Percentiles rank a stretch among this genome's conserved stretches.
These are phyloP conservation scores for Panopea generosa DNA, from an alignment of 2,888 invertebrate genomes.

Conservation along the genomic window DNA sequence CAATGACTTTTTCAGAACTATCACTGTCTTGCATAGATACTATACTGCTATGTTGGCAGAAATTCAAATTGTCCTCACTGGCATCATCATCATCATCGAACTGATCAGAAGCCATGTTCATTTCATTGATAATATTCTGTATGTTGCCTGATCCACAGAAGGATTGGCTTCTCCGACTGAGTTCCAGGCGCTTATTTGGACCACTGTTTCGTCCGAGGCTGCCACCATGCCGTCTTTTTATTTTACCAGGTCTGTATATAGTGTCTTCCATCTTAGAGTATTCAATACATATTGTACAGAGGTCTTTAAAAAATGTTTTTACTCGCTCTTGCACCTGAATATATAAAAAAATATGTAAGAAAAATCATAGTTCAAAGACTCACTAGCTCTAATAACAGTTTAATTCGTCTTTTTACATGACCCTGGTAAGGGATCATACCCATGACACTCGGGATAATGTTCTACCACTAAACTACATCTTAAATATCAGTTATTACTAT, in stretches of 20 bases:
- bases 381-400: too few relatives aligned
- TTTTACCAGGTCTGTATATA: slow-evolving; percentile 68
- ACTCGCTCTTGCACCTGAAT: slow-evolving; percentile 75
- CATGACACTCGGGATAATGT: too few relatives aligned
- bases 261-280: slow-evolving; percentile 48
- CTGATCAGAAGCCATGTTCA: slow-evolving; percentile 43
- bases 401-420: too few relatives aligned
- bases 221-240: slow-evolving; percentile 68
- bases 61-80: slow-evolving; percentile 31
- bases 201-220: slow-evolving; percentile 64
- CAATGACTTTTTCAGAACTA: slow-evolving; percentile 31
- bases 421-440: too few relatives aligned
- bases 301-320: slow-evolving; percentile 74
- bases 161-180: slow-evolving; percentile 66
- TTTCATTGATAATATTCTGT: slow-evolving; percentile 57
- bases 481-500: too few relatives aligned
- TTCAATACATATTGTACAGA: slow-evolving; percentile 70
- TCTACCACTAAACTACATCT: too few relatives aligned
- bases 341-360: neutral
- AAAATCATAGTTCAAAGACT: too few relatives aligned
- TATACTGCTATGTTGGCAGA: slow-evolving; percentile 30
- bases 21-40: slow-evolving; percentile 51
- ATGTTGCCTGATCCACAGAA: slow-evolving; percentile 64
- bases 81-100: slow-evolving; percentile 23
- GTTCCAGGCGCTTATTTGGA: slow-evolving; percentile 56